These are phyloP conservation scores for Didymodactylos carnosus DNA, from an alignment of 2,888 invertebrate genomes.

Conservation along the genomic window DNA sequence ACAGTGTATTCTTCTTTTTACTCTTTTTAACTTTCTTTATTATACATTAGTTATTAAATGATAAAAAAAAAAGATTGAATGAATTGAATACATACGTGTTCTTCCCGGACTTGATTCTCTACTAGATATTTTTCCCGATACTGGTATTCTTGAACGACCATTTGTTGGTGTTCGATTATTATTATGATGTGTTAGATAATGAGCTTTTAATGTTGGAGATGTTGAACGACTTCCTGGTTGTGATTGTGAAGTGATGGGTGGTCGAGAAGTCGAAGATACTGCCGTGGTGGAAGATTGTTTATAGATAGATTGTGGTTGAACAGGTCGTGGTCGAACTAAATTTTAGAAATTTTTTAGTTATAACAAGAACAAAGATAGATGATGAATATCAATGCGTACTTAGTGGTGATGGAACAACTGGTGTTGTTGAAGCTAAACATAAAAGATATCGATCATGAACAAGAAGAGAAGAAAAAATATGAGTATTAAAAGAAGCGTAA, in stretches of 20 bases:
- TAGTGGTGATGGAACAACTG: neutral
- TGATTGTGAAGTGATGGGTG: neutral
- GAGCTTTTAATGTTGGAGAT: slow-evolving; percentile 3
- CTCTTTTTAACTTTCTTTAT: neutral
- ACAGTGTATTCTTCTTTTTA: neutral
- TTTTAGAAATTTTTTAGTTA: neutral
- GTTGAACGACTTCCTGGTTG: slow-evolving; percentile 14
- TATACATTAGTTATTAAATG: too few relatives aligned
- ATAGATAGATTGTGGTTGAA: neutral
- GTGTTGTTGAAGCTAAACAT: neutral
- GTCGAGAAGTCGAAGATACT: neutral
- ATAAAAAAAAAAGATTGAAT: too few relatives aligned
- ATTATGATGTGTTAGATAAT: neutral
- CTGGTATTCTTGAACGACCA: neutral
- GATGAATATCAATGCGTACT: neutral
- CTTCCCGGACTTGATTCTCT: slow-evolving; percentile 13
- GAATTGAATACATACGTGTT: neutral
- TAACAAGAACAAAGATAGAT: too few relatives aligned
- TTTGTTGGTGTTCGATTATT: neutral
- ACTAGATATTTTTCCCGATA: slow-evolving; percentile 4
- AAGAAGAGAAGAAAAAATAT: too few relatives aligned
- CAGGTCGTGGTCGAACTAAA: neutral
- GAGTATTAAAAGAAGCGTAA: too few relatives aligned
- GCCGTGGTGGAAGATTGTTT: neutral
- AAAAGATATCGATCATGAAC: too few relatives aligned